phyloP scores from a whole-genome alignment of 2,797 vertebrate species.

The Danionella dracula region DNA sequence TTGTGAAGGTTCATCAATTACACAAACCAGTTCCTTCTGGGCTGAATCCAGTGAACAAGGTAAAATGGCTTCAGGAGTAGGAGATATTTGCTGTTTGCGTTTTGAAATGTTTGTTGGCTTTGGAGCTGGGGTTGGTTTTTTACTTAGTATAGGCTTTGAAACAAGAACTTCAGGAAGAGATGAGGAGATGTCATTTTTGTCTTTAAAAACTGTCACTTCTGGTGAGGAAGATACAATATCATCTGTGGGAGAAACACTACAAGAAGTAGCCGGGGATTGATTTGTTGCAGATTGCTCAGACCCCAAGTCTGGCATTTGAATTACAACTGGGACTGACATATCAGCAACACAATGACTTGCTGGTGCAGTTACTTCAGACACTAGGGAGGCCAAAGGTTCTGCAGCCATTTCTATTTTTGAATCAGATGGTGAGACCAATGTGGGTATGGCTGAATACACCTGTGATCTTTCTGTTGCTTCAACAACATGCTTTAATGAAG shows the following conservation, averaged over 20 bases:
- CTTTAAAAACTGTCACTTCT: conserved; percentile 67
- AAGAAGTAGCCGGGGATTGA: conserved; percentile 51
- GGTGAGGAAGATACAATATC: conserved; percentile 66
- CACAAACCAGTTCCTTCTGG: conserved; percentile 15
- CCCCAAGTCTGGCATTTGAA: conserved; percentile 21
- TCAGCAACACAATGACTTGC: neutral
- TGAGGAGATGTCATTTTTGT: conserved; percentile 28
- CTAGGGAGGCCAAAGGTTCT: conserved; percentile 2
- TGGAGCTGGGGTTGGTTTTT: conserved; percentile 4
- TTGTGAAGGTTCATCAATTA: conserved; percentile 30
- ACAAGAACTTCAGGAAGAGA: neutral
- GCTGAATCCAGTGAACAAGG: conserved; percentile 46
- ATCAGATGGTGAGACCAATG: conserved; percentile 18
- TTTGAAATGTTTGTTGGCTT: conserved; percentile 19
- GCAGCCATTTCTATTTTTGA: conserved; percentile 2
- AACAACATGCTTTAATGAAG: conserved; percentile 60
- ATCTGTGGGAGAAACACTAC: neutral
- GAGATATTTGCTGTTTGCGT: conserved; percentile 24
- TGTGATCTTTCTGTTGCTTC: conserved; percentile 53
- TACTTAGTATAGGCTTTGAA: conserved; percentile 9
- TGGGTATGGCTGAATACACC: conserved; percentile 12
- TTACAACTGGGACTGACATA: conserved; percentile 21
- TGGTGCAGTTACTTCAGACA: conserved; percentile 6
- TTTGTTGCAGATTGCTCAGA: conserved; percentile 38
- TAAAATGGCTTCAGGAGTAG: conserved; percentile 61